Conservation (phyloP, 2,888 invertebrate species). For the Mesorhabditis sp. region DNA sequence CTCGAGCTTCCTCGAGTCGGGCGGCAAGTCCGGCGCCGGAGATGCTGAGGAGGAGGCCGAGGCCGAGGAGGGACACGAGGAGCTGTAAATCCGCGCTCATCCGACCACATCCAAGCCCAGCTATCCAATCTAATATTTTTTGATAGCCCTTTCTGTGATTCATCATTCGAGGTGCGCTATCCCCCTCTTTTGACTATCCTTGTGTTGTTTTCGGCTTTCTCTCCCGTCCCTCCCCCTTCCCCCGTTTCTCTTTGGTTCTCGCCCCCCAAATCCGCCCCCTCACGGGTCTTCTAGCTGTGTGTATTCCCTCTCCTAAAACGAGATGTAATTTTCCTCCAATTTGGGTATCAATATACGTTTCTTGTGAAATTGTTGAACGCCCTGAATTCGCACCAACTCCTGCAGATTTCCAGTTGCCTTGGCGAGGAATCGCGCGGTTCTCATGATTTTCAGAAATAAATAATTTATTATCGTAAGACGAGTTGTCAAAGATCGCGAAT, state of each 20-base stretch:
- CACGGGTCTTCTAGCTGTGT: constrained; percentile 5
- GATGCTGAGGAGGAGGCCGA: constrained; percentile 56
- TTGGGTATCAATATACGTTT: not conserved
- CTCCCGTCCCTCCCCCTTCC: not conserved
- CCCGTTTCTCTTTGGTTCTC: not conserved
- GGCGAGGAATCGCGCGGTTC: too few relatives aligned
- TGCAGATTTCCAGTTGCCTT: too few relatives aligned
- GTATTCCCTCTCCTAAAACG: not conserved
- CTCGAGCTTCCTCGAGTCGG: constrained; percentile 85
- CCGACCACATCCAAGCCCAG: not conserved
- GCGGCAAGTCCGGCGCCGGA: constrained; percentile 73
- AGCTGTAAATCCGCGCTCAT: constrained; percentile 31
- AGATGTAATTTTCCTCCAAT: not conserved
- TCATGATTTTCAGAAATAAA: not conserved
- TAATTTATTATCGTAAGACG: not conserved
- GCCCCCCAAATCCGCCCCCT: not conserved
- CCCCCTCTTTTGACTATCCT: not conserved
- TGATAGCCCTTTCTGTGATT: not conserved
- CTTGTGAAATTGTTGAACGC: not conserved
- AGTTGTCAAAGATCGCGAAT: not conserved
- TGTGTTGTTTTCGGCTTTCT: not conserved
- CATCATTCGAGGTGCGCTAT: constrained; percentile 2
- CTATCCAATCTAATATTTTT: not conserved
- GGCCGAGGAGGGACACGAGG: constrained; percentile 45
- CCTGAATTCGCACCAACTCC: not conserved